These are phyloP conservation scores for Luperina nickerlii DNA, from an alignment of 2,888 invertebrate species.

Conservation along the genomic window DNA sequence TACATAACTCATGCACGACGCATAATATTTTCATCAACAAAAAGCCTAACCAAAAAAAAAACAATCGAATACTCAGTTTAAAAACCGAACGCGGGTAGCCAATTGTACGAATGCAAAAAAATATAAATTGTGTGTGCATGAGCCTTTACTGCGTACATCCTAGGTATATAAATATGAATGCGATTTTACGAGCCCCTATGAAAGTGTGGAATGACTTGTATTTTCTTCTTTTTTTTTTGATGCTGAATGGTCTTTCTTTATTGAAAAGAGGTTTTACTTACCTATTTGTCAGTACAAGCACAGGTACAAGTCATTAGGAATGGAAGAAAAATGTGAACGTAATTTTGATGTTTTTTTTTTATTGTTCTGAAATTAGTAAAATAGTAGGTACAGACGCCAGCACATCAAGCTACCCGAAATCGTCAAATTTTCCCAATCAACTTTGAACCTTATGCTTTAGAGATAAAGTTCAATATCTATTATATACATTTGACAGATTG, in stretches of 20 bases:
- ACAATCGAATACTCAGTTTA: constrained; percentile 32
- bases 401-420: too few relatives aligned
- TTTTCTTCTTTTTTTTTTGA: constrained; percentile 59
- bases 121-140: constrained; percentile 37
- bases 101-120: constrained; percentile 44
- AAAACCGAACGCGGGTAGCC: constrained; percentile 40
- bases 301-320: constrained; percentile 28
- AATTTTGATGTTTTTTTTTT: neutral
- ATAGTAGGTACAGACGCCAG: neutral
- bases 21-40: constrained; percentile 42
- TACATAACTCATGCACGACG: constrained; percentile 21
- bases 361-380: neutral
- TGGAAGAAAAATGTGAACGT: neutral
- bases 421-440: too few relatives aligned
- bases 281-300: constrained; percentile 28
- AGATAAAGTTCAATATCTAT: too few relatives aligned
- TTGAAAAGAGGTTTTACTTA: constrained; percentile 56
- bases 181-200: constrained; percentile 45
- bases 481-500: too few relatives aligned
- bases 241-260: constrained; percentile 57
- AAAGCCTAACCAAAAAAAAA: constrained; percentile 25
- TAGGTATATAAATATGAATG: constrained; percentile 42
- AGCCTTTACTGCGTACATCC: constrained; percentile 46
- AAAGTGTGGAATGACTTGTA: constrained; percentile 69
- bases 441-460: too few relatives aligned